These are phyloP conservation scores for Phenganax stokvisi DNA, from an alignment of 92 coral and sea anemone genomes.

Conservation along the genomic window DNA sequence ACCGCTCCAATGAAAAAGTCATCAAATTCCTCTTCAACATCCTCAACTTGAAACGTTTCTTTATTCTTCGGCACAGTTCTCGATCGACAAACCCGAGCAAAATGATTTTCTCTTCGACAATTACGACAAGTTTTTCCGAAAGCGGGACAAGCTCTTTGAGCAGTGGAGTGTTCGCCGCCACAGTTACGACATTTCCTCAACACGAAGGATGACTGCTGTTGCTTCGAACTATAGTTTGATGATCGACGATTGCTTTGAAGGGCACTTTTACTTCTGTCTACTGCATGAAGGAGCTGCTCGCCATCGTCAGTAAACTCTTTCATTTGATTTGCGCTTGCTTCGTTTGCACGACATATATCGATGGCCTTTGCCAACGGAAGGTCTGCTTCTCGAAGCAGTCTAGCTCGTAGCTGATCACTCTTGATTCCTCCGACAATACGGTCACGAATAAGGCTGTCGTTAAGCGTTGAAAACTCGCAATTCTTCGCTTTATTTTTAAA, in stretches of 20 bases:
- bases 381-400: conserved; percentile 6
- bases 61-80: neutral
- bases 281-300: neutral
- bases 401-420: conserved; percentile 18
- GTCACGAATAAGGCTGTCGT: conserved; percentile 8
- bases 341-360: conserved; percentile 15
- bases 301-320: conserved; percentile 6
- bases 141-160: neutral
- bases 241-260: neutral
- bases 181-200: neutral
- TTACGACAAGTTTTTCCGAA: neutral
- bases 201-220: neutral
- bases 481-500: neutral
- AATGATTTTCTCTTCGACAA: neutral
- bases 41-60: too few relatives aligned
- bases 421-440: conserved; percentile 14
- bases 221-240: neutral
- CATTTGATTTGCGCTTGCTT: conserved; percentile 7
- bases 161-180: neutral
- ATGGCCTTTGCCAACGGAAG: conserved; percentile 4
- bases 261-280: conserved; percentile 8
- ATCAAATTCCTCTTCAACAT: too few relatives aligned
- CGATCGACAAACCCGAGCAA: neutral
- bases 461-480: neutral
- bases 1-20: too few relatives aligned